A percentile compares a stretch with the other conserved stretches of the same genome.
These are phyloP conservation scores for Prunella fulvescens DNA, from an alignment of 2,113 vertebrate species.

Conservation along the genomic window DNA sequence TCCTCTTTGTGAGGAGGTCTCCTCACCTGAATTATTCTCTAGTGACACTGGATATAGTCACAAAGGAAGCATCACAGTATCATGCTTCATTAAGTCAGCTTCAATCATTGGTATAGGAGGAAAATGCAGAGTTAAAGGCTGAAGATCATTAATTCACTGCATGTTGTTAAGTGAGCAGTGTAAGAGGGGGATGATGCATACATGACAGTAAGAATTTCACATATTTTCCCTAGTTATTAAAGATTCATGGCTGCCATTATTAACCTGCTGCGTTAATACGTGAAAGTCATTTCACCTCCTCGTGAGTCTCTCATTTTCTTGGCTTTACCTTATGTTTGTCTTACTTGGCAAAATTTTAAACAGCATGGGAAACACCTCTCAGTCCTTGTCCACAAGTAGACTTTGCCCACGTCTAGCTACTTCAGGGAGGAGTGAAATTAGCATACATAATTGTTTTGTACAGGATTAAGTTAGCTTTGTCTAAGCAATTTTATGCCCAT, in stretches of 20 bases:
- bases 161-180: not conserved
- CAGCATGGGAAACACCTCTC: not conserved
- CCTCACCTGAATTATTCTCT: not conserved
- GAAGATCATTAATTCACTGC: not conserved
- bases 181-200: not conserved
- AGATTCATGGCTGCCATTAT: not conserved
- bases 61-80: not conserved
- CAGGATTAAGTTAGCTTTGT: not conserved
- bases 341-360: not conserved
- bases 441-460: not conserved
- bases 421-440: not conserved
- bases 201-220: not conserved
- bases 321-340: not conserved
- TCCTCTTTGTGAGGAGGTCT: not conserved
- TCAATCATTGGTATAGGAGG: not conserved
- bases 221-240: not conserved
- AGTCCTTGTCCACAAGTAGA: not conserved
- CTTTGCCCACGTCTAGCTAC: not conserved
- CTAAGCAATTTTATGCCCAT: not conserved
- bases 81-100: not conserved
- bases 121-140: not conserved
- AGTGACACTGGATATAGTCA: accelerated
- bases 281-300: not conserved
- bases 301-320: not conserved
- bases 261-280: not conserved